phyloP scores from a whole-genome alignment of 2,888 invertebrate genomes.

The Dyspetes luteomarginatus region DNA sequence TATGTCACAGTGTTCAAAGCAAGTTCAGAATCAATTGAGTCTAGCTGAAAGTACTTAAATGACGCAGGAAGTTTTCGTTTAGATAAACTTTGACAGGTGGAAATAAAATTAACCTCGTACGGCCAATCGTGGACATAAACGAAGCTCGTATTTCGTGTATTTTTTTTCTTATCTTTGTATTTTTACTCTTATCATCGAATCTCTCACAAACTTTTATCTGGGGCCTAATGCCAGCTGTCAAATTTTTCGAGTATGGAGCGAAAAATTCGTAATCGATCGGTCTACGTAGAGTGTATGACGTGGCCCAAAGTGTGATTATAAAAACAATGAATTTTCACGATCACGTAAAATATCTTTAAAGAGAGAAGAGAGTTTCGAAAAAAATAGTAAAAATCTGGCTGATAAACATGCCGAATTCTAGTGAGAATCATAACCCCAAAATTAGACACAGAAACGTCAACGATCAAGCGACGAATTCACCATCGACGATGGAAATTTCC shows the following conservation, averaged over 20 bases:
- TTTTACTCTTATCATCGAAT: not conserved
- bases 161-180: not conserved
- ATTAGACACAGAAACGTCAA: slow-evolving; percentile 68
- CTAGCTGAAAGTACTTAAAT: too few species aligned
- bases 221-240: not conserved
- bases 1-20: too few species aligned
- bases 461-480: slow-evolving; percentile 49
- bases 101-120: not conserved
- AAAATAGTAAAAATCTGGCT: not conserved
- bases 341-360: not conserved
- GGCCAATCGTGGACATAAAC: not conserved
- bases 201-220: not conserved
- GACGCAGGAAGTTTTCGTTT: not conserved
- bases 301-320: not conserved
- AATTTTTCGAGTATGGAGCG: not conserved
- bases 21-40: too few species aligned
- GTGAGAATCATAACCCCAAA: slow-evolving; percentile 71
- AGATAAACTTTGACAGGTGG: not conserved
- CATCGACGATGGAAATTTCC: not conserved
- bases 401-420: slow-evolving; percentile 34
- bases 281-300: not conserved
- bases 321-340: not conserved
- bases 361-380: not conserved
- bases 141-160: not conserved
- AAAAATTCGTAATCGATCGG: not conserved